These are phyloP conservation scores for Drosophila merina DNA, from an alignment of 2,888 invertebrate species.

Conservation along the genomic window DNA sequence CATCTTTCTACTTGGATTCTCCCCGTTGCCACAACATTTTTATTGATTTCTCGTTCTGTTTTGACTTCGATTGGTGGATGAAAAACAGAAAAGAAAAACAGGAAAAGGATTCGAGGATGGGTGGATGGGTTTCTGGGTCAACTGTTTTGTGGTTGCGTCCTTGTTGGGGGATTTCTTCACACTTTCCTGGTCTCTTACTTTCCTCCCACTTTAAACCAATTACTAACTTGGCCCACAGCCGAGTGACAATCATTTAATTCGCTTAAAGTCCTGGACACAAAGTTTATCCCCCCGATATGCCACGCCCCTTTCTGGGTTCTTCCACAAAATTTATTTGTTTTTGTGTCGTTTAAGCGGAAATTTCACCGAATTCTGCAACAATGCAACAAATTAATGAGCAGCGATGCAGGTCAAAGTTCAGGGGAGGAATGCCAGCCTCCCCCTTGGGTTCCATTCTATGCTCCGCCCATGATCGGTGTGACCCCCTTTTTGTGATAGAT, in stretches of 20 bases:
- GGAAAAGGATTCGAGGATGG: not conserved
- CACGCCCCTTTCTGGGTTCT: not conserved
- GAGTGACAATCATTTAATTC: slow-evolving; percentile 25
- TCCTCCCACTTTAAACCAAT: slow-evolving; percentile 37
- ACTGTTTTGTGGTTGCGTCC: slow-evolving; percentile 13
- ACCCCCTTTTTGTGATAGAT: slow-evolving; percentile 38
- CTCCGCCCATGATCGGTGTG: slow-evolving; percentile 6
- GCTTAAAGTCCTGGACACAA: slow-evolving; percentile 27
- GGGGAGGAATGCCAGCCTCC: not conserved
- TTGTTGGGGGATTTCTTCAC: not conserved
- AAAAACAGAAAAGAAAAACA: not conserved
- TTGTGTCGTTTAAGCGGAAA: slow-evolving; percentile 6
- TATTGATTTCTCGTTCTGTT: slow-evolving; percentile 53
- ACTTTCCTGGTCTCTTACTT: not conserved
- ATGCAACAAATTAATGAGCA: slow-evolving; percentile 41
- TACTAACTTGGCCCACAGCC: slow-evolving; percentile 30
- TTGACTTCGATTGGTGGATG: slow-evolving; percentile 37
- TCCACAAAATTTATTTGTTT: slow-evolving; percentile 34
- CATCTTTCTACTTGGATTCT: slow-evolving; percentile 12
- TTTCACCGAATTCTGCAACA: slow-evolving; percentile 10
- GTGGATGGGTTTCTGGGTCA: slow-evolving; percentile 44
- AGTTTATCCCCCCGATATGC: slow-evolving; percentile 13
- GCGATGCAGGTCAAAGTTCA: slow-evolving; percentile 38
- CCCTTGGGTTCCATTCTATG: not conserved
- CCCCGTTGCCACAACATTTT: not conserved